Evolutionary conservation across 2,888 invertebrate species (phyloP).

Genomic region (Chrysolina haemoptera): DNA sequence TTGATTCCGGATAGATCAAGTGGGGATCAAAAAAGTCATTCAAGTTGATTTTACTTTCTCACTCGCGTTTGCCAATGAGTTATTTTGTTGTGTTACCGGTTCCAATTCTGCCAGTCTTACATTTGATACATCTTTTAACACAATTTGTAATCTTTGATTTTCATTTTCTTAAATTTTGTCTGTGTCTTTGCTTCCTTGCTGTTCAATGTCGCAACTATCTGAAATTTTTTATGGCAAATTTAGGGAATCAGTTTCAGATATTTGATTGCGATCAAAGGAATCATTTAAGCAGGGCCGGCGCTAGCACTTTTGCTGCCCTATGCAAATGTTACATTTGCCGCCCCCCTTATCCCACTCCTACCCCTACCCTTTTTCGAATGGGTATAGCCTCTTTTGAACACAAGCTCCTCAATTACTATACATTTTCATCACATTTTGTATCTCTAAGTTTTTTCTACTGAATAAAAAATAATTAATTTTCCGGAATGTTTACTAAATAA

Average conservation of each 20-base stretch:
- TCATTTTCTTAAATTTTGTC: not conserved
- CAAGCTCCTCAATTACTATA: no score
- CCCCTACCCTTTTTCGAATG: no score
- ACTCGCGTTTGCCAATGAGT: no score
- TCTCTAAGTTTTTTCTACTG: no score
- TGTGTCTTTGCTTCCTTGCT: not conserved
- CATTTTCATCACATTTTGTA: no score
- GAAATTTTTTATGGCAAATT: not conserved
- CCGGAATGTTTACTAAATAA: no score
- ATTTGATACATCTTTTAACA: not conserved
- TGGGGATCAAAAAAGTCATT: slow-evolving; percentile 4
- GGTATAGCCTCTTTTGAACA: no score
- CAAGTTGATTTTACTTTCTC: not conserved
- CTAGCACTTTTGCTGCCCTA: no score
- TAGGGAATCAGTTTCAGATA: not conserved
- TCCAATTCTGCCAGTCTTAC: not conserved
- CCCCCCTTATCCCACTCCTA: no score
- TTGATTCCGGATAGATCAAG: slow-evolving; percentile 10
- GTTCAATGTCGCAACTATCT: not conserved
- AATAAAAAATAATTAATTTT: no score
- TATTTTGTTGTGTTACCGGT: not conserved
- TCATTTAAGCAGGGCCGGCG: no score
- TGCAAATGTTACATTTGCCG: no score
- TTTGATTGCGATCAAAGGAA: not conserved
- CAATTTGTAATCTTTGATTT: not conserved